phyloP scores from a whole-genome alignment of 1,140 invertebrate genomes.

The Macrosteles quadrilineatus region DNA sequence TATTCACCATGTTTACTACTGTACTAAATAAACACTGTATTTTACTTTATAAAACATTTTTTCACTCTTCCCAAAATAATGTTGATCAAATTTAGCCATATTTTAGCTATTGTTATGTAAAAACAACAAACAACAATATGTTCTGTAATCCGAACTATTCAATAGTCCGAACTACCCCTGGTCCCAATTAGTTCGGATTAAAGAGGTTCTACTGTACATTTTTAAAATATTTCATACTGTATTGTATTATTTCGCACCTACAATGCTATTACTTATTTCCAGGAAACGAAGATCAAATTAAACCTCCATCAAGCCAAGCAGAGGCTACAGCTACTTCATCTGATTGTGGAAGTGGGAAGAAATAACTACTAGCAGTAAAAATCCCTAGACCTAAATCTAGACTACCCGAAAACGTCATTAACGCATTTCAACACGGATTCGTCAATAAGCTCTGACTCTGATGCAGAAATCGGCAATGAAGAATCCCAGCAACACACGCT shows the following conservation, averaged over 20 bases:
- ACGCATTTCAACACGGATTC: constrained; percentile 21
- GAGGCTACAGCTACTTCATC: not conserved
- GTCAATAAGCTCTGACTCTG: constrained; percentile 23
- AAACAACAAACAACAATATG: too few species aligned
- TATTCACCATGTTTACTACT: too few species aligned
- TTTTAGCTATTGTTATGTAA: too few species aligned
- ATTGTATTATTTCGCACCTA: constrained; percentile 4
- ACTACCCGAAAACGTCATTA: not conserved
- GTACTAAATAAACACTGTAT: too few species aligned
- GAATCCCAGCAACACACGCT: constrained; percentile 1
- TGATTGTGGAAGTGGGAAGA: not conserved
- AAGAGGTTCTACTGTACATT: not conserved
- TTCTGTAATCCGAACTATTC: too few species aligned
- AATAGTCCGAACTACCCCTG: too few species aligned
- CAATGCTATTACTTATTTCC: constrained; percentile 12
- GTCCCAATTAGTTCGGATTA: too few species aligned
- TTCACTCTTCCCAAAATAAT: too few species aligned
- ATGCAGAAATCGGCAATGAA: constrained; percentile 15
- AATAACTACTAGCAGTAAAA: not conserved
- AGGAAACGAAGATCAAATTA: constrained; percentile 10
- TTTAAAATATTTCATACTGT: not conserved
- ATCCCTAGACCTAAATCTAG: constrained; percentile 10
- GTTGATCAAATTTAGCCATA: too few species aligned
- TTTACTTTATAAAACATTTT: too few species aligned
- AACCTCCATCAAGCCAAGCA: constrained; percentile 8